These are phyloP conservation scores for Upupa epops DNA, from an alignment of 2,113 vertebrate genomes.

Conservation along the genomic window DNA sequence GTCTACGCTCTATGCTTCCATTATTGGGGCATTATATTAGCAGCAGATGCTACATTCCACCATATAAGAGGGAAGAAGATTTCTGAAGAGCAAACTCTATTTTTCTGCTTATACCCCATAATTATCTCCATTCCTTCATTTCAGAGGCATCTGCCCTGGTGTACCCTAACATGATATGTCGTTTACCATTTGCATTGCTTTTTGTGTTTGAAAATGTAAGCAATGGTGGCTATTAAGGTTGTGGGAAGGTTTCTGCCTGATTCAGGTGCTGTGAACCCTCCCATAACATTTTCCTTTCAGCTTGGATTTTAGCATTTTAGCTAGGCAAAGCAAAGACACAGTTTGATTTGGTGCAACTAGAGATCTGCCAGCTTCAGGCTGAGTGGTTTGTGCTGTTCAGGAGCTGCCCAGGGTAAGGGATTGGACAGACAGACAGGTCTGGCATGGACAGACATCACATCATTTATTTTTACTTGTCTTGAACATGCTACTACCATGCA, in stretches of 20 bases:
- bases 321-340: not conserved
- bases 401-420: not conserved
- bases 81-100: constrained; percentile 69
- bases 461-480: not conserved
- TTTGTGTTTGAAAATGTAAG: not conserved
- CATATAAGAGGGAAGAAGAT: constrained; percentile 42
- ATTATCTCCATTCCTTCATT: constrained; percentile 54
- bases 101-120: constrained; percentile 33
- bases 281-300: not conserved
- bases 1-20: constrained; percentile 59
- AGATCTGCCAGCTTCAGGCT: not conserved
- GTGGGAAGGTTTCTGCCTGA: not conserved
- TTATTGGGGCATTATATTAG: constrained; percentile 73
- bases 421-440: not conserved
- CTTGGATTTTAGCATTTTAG: not conserved
- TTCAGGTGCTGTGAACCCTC: not conserved
- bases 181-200: constrained; percentile 12
- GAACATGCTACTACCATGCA: not conserved
- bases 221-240: not conserved
- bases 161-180: not conserved
- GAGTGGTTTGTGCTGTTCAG: not conserved
- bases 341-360: not conserved
- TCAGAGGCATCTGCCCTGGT: constrained; percentile 29
- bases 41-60: constrained; percentile 73
- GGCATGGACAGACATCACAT: not conserved